Percentiles rank a stretch among this genome's conserved stretches.
Conservation (phyloP, 2,113 vertebrate genomes). For the Actenoides hombroni region DNA sequence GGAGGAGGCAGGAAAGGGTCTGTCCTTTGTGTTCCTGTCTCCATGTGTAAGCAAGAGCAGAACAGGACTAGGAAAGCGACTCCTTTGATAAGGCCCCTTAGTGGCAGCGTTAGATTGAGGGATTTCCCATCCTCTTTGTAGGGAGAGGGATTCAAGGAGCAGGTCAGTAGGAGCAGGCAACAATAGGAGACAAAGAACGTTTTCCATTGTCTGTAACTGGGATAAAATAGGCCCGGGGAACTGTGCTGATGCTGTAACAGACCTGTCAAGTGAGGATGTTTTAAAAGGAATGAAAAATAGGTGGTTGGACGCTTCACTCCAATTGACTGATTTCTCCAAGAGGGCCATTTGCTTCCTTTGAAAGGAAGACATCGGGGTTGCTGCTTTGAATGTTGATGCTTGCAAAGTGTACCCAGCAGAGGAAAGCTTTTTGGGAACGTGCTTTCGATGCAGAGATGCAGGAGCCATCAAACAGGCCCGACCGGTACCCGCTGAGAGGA, state of each 20-base stretch:
- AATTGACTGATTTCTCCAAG: background rate
- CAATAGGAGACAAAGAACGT: background rate
- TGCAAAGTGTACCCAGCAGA: background rate
- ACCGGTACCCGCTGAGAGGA: background rate
- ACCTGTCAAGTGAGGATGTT: background rate
- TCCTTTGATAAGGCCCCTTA: background rate
- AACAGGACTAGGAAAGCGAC: background rate
- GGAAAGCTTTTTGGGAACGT: background rate
- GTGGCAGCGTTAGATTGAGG: background rate
- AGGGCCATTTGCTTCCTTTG: background rate
- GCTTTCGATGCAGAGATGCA: background rate
- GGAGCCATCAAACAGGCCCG: background rate
- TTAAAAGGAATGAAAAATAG: background rate
- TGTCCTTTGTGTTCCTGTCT: background rate
- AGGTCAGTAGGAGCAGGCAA: background rate
- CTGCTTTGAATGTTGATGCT: background rate
- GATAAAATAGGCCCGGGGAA: background rate
- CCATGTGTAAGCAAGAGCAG: background rate
- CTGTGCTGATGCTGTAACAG: background rate
- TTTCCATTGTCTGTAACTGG: background rate
- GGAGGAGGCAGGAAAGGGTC: background rate
- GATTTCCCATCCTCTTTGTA: background rate
- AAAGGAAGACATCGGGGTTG: background rate
- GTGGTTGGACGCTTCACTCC: background rate
- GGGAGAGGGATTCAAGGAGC: background rate